These are phyloP conservation scores for Ceyx melanurus DNA, from an alignment of 2,113 vertebrate genomes.

Conservation along the genomic window DNA sequence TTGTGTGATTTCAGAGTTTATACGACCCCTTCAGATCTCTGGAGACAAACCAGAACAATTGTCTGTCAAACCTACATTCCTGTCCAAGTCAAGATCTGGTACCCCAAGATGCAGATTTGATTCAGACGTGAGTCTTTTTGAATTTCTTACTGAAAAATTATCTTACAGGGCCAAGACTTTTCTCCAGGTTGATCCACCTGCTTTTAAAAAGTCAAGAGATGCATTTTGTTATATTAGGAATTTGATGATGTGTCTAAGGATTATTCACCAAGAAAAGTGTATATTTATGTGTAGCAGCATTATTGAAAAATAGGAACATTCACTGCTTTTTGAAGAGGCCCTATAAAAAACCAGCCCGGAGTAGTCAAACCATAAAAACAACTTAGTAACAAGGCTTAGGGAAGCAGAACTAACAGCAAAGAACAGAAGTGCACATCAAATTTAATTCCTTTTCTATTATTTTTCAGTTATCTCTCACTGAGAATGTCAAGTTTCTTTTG, in stretches of 20 bases:
- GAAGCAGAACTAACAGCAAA: constrained; percentile 49
- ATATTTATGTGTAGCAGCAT: not conserved
- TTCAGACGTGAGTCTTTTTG: constrained; percentile 81
- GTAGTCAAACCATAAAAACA: not conserved
- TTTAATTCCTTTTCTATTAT: constrained; percentile 48
- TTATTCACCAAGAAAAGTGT: not conserved
- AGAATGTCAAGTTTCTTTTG: not conserved
- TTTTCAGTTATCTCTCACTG: constrained; percentile 19
- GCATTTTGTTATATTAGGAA: not conserved
- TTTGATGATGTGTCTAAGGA: not conserved
- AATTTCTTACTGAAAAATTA: not conserved
- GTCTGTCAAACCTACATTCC: constrained; percentile 87
- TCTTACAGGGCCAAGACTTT: not conserved
- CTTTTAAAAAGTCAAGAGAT: not conserved
- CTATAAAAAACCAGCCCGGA: not conserved
- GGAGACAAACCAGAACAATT: constrained; percentile 86
- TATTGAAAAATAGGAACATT: not conserved
- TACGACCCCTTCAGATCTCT: constrained; percentile 84
- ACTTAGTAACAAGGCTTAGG: not conserved
- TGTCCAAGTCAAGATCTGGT: constrained; percentile 77
- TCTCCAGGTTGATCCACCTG: not conserved
- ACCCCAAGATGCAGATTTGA: constrained; percentile 86
- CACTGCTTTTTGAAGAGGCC: not conserved
- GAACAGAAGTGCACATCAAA: not conserved
- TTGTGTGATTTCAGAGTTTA: constrained; percentile 86